Evolutionary conservation across 2,113 vertebrate genomes (phyloP), one percentile per base, ranked within the genome.

Genomic region (Cebus imitator): DNA sequence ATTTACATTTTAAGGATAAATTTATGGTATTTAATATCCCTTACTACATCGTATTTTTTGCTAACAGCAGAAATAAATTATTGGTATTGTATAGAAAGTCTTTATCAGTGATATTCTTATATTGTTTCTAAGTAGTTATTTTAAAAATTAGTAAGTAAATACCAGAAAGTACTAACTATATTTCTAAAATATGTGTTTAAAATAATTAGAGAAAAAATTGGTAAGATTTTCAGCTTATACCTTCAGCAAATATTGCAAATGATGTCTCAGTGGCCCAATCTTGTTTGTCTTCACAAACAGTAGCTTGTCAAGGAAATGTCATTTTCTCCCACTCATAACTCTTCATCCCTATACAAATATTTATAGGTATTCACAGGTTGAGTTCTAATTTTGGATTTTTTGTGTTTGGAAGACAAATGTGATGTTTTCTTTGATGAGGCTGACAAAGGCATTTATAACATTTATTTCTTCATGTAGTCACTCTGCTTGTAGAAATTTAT

Each of bases 341-440:
- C 50, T 80, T 85, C 58, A 64, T 2, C 68, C 35, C 12, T 66
- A 5, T 61, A 75, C 45, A 97, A 84, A 50, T 64, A 35, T 57
- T 45, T 40, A 79, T 45, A 45, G 70, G 20, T 81, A 40, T 66
- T 91, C 45, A 52, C 55, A 79, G 37, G 61, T 6, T 66, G 50
- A 91, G 55, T 72, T 93, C 83, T 94, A 88, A 87, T 87, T 97
- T 87, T 45, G n/a, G 43, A 90, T 14, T 79, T 90, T 75, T 86
- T 87, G 20, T 84, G 25, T 95, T 78, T 87, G 20, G 84, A 89
- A 95, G 82, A 91, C 35, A 90, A 35, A 89, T 43, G 58, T 58
- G 35, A 58, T 94, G 25, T 87, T 96, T 80, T 82, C 79, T 83
- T 79, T 93, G 88, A 93, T 88, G 83, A 94, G 57, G 11, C 23